Conservation (phyloP, 2,888 invertebrate genomes). For the Trissolcus japonicus region DNA sequence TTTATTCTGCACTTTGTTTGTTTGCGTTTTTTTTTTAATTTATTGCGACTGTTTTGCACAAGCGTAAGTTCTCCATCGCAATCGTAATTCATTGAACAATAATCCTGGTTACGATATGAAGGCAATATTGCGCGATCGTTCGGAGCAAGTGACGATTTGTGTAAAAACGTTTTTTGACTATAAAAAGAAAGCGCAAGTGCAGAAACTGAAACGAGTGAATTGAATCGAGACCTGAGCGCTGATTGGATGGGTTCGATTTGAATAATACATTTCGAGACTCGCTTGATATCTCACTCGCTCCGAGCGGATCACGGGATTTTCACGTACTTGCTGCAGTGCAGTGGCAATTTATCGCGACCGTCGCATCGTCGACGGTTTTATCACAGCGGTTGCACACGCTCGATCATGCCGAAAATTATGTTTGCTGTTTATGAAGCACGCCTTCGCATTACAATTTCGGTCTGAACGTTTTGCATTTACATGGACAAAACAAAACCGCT, state of each 20-base stretch:
- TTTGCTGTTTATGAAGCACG: conserved; percentile 41
- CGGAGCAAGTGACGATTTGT: background rate
- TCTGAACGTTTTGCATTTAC: conserved; percentile 3
- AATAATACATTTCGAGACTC: background rate
- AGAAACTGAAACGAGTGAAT: background rate
- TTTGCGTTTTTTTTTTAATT: background rate
- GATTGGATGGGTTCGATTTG: background rate
- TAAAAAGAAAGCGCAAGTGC: background rate
- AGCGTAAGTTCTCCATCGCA: too few relatives aligned
- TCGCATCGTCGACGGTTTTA: conserved; percentile 36
- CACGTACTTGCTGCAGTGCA: conserved; percentile 42
- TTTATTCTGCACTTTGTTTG: conserved; percentile 7
- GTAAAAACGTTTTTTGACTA: background rate
- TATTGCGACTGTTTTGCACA: conserved; percentile 3
- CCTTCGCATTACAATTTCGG: conserved; percentile 29
- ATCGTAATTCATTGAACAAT: background rate
- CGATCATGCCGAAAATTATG: conserved; percentile 40
- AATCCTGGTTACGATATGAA: conserved; percentile 28
- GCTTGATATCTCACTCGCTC: background rate
- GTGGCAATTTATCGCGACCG: conserved; percentile 42
- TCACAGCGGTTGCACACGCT: conserved; percentile 44
- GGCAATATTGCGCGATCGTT: conserved; percentile 21
- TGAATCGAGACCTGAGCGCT: too few relatives aligned
- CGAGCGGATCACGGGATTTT: conserved; percentile 1
- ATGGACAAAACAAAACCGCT: background rate